Evolutionary conservation across 2,113 vertebrate species (phyloP).

Genomic region (Sphaerodactylus townsendi): DNA sequence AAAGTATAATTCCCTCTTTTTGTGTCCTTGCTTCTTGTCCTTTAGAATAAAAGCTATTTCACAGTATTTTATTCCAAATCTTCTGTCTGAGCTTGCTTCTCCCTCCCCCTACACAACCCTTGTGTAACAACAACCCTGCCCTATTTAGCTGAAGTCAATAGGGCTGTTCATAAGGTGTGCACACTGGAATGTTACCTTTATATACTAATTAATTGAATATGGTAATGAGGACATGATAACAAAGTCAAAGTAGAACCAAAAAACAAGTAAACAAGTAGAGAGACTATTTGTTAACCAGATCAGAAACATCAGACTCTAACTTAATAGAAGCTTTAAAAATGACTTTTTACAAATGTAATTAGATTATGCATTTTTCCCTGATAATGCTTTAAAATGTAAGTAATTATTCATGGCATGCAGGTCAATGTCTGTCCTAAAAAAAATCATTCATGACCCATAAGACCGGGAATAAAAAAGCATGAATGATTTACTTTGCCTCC

Average conservation of each 20-base stretch:
- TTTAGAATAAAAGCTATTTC: slow-evolving; percentile 28
- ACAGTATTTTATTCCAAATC: slow-evolving; percentile 30
- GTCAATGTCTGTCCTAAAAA: neutral
- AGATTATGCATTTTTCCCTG: neutral
- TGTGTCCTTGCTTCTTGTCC: slow-evolving; percentile 4
- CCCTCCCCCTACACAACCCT: neutral
- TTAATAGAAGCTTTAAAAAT: neutral
- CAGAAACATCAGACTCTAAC: slow-evolving; percentile 26
- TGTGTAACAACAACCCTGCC: slow-evolving; percentile 38
- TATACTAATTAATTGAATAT: slow-evolving; percentile 75
- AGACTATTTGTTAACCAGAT: slow-evolving; percentile 52
- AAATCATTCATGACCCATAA: neutral
- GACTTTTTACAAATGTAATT: neutral
- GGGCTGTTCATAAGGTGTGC: slow-evolving; percentile 49
- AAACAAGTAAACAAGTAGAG: slow-evolving; percentile 55
- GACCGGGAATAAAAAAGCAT: too few species aligned
- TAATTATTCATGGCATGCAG: neutral
- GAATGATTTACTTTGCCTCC: neutral
- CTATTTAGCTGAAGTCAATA: slow-evolving; percentile 65
- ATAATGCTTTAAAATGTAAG: neutral
- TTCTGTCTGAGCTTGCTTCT: slow-evolving; percentile 31
- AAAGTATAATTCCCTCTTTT: neutral
- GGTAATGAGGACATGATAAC: slow-evolving; percentile 70
- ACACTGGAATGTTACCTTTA: slow-evolving; percentile 60
- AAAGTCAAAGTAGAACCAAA: slow-evolving; percentile 68